Conservation (phyloP, 2,113 vertebrate genomes). For the Pithys albifrons region DNA sequence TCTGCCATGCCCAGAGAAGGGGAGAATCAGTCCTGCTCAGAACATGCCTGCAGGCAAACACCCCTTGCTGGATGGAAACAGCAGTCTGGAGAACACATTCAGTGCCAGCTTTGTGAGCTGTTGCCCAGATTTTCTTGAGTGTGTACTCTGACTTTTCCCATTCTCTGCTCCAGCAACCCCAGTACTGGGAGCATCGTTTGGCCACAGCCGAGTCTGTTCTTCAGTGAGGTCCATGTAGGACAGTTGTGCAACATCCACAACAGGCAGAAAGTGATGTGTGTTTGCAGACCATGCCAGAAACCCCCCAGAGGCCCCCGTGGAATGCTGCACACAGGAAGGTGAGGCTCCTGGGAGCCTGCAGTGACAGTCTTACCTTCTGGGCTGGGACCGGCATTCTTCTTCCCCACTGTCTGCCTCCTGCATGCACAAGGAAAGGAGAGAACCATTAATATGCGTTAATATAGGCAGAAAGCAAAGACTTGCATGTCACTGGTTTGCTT, state of each 20-base stretch:
- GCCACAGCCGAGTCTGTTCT: neutral
- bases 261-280: neutral
- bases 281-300: neutral
- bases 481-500: neutral
- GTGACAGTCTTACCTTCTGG: constrained; percentile 84
- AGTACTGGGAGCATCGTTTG: neutral
- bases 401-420: constrained; percentile 95
- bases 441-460: constrained; percentile 21
- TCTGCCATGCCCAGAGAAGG: neutral
- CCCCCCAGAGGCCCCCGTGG: neutral
- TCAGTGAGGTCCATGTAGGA: neutral
- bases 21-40: neutral
- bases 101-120: neutral
- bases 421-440: constrained; percentile 30
- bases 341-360: neutral
- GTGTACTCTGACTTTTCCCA: neutral
- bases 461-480: neutral
- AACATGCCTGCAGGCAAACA: neutral
- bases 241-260: neutral
- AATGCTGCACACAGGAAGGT: neutral
- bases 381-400: constrained; percentile 91
- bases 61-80: neutral
- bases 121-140: neutral
- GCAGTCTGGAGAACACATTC: neutral
- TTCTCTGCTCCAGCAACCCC: neutral